These are phyloP conservation scores for Anser brachyrhynchus DNA, from an alignment of 2,113 vertebrate species.

Conservation along the genomic window DNA sequence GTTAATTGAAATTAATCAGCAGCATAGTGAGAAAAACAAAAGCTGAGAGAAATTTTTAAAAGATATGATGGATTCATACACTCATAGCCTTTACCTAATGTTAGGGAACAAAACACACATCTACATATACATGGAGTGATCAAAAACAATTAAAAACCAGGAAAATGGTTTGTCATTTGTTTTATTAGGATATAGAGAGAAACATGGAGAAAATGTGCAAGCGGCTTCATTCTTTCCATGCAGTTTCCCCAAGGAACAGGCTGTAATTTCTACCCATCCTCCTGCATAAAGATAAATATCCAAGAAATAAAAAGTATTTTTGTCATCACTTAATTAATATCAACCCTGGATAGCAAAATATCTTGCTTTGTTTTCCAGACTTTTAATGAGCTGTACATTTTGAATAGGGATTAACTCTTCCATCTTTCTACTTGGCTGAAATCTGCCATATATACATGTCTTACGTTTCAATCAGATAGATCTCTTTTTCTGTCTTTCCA, in stretches of 20 bases:
- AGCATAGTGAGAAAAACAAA: neutral
- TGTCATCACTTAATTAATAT: neutral
- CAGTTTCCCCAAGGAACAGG: neutral
- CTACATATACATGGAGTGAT: neutral
- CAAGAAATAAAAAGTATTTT: neutral
- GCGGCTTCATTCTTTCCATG: neutral
- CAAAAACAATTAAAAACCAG: neutral
- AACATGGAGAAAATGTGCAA: neutral
- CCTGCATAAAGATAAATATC: neutral
- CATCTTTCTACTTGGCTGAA: neutral
- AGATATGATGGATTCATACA: neutral
- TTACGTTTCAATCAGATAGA: neutral
- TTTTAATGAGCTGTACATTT: neutral
- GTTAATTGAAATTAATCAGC: conserved; percentile 51
- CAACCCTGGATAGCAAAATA: neutral
- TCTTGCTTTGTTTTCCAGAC: neutral
- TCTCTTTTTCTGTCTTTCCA: neutral
- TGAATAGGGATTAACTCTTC: neutral
- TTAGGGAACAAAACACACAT: neutral
- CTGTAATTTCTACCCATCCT: neutral
- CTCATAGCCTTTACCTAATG: neutral
- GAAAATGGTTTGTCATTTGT: neutral
- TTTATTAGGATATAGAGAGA: neutral
- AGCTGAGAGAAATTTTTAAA: neutral
- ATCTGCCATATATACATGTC: neutral